Base-by-base conservation (phyloP, 2,113 vertebrate species). In the Phrynocephalus versicolor region DNA sequence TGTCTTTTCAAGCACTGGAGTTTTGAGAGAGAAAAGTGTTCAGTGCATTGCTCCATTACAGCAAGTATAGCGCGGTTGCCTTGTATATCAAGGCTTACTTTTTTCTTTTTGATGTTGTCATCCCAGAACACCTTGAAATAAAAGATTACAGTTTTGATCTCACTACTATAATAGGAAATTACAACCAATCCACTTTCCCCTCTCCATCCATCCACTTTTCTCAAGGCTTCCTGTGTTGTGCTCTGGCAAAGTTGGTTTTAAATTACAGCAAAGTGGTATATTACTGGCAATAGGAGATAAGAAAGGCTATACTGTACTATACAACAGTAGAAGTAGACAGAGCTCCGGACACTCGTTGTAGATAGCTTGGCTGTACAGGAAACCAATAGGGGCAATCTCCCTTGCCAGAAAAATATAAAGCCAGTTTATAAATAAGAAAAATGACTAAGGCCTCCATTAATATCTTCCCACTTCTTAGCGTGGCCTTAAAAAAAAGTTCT, bases 161-260 rank as follows among this genome's bases (percentile, higher is more conserved):
- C 1, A 0, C 41, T 25, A 41, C 60, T 0, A 0, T 75, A 83
- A 65, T 83, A 35, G 0, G 1, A 83, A 58, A 86, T 84, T 91
- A 45, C 91, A 91, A 87, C 89, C 88, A 77, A 87, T 89, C 77
- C 77, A 84, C 65, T 91, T 88, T 84, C 37, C 81, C 81, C n/a
- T n/a, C n/a, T n/a, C n/a, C n/a, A n/a, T n/a, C n/a, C 91, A 89
- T 90, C 18, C 90, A 87, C 88, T 91, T 85, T 89, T 92, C 84
- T 89, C 88, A 90, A 90, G 81, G 73, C 64, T 64, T 85, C 67
- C 77, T 79, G 33, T 39, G 75, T 77, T 69, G 35, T 33, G 39
- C n/a, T 51, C 9, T 30, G 84, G 70, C 30, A 67, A 30, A 85
- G 90, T 69, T 83, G 92, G 89, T 92, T 92, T 87, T 0, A 62